Base-by-base conservation (phyloP, 2,113 vertebrate genomes). In the Paracanthobrama guichenoti region DNA sequence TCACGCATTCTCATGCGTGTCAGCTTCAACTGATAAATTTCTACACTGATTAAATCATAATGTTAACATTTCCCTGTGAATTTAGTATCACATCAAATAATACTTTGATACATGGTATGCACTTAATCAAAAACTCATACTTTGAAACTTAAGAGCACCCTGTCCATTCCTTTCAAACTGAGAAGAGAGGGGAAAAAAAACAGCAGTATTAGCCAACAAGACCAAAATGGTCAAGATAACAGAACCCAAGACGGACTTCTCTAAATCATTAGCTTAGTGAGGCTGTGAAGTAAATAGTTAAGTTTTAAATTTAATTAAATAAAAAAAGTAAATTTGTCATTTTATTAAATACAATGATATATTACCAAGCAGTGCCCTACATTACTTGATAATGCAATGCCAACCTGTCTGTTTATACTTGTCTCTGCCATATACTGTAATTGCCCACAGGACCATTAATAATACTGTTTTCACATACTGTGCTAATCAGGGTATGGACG, bases 141-240 rank as follows among this genome's bases (percentile, higher is more conserved):
- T 82, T 72, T 35, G 50, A 84, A 89, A 90, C 77, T 87, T 88
- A 85, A 91, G 90, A 90, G 87, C 88, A 90, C 35, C 28, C 82
- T 76, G 74, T 67, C 59, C 67, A 59, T 81, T 79, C 82, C 22
- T 50, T n/a, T 75, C 2, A 83, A n/a, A 46, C 14, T 83, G 69
- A 77, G 71, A 35, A 16, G 67, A 85, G 48, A 85, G n/a, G n/a
- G n/a, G n/a, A 77, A 72, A 81, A 46, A 48, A 20, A 8, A 1
- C 83, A 48, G 35, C 76, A 83, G 3, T 9, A 10, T 71, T 74
- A 86, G 89, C 89, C 90, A 90, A 89, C 84, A 83, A 89, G 77
- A 84, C 88, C 79, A 79, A 81, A 85, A 86, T 81, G 77, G 31
- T 89, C 81, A 87, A 87, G 87, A 91, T 80, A 89, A 84, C 87